Evolutionary conservation across 1,140 invertebrate species (phyloP).

Genomic region (Papilio xuthus): DNA sequence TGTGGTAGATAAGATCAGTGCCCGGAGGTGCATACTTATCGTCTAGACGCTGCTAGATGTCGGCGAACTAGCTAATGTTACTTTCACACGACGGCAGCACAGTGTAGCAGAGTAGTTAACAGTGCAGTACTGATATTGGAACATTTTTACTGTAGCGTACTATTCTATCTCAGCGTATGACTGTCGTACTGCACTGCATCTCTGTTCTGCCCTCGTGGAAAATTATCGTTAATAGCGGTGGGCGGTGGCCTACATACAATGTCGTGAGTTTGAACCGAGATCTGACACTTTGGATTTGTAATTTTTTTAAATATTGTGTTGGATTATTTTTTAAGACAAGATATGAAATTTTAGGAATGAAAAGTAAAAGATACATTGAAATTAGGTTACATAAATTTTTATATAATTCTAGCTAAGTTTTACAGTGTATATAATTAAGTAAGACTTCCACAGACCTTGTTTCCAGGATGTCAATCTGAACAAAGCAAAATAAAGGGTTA

Average conservation of each 20-base stretch:
- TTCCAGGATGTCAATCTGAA: neutral
- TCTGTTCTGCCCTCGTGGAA: neutral
- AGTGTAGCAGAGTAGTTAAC: neutral
- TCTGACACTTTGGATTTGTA: conserved; percentile 14
- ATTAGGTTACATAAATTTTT: no score
- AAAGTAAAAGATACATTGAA: no score
- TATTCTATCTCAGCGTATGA: neutral
- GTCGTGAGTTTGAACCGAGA: conserved; percentile 49
- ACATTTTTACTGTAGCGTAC: neutral
- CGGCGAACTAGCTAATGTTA: conserved; percentile 47
- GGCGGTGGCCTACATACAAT: conserved; percentile 58
- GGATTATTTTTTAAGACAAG: neutral
- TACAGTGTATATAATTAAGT: no score
- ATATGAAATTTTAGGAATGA: neutral
- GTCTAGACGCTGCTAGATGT: conserved; percentile 42
- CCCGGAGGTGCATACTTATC: conserved; percentile 38
- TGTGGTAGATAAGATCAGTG: conserved; percentile 25
- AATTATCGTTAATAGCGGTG: conserved; percentile 55
- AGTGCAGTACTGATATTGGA: neutral
- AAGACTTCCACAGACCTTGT: neutral
- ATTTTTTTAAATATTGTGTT: conserved; percentile 27
- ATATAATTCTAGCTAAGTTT: no score
- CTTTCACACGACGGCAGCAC: neutral
- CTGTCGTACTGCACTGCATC: neutral
- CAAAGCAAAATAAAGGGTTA: neutral